Evolutionary conservation across 2,888 invertebrate species (phyloP).

Genomic region (Tortricodes alternella): DNA sequence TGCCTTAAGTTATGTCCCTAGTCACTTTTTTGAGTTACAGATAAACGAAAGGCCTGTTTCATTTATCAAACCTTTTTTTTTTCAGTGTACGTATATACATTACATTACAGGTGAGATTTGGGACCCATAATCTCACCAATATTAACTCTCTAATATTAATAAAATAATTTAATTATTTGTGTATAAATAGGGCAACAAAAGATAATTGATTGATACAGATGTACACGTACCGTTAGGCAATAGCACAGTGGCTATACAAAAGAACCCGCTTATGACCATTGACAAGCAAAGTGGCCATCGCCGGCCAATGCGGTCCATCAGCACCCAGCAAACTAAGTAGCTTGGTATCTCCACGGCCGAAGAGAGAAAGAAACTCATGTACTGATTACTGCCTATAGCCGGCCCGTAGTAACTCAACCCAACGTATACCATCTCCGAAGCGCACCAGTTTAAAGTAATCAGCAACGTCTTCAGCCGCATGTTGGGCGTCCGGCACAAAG

Average conservation of each 20-base stretch:
- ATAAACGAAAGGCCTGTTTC: too few relatives aligned
- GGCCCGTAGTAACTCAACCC: conserved; percentile 96
- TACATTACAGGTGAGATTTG: too few relatives aligned
- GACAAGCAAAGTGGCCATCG: conserved; percentile 94
- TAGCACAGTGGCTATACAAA: conserved; percentile 92
- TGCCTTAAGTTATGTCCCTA: too few relatives aligned
- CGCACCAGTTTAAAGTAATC: conserved; percentile 95
- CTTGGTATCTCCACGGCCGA: conserved; percentile 95
- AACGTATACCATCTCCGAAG: conserved; percentile 95
- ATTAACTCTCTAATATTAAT: too few relatives aligned
- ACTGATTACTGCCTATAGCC: conserved; percentile 92
- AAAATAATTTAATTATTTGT: background rate
- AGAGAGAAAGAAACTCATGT: conserved; percentile 93
- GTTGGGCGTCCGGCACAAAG: conserved; percentile 91
- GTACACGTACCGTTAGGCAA: conserved; percentile 86
- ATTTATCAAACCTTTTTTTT: too few relatives aligned
- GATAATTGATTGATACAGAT: background rate
- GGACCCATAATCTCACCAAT: too few relatives aligned
- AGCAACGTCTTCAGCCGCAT: conserved; percentile 93
- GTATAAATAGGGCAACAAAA: too few relatives aligned
- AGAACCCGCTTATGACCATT: conserved; percentile 92
- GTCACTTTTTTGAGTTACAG: too few relatives aligned
- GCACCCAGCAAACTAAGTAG: conserved; percentile 92
- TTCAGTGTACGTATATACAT: too few relatives aligned
- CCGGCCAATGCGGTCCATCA: conserved; percentile 94